Percentiles rank a stretch among this genome's conserved stretches.
Conservation (phyloP, 2,888 invertebrate species). For the Troides aeacus region DNA sequence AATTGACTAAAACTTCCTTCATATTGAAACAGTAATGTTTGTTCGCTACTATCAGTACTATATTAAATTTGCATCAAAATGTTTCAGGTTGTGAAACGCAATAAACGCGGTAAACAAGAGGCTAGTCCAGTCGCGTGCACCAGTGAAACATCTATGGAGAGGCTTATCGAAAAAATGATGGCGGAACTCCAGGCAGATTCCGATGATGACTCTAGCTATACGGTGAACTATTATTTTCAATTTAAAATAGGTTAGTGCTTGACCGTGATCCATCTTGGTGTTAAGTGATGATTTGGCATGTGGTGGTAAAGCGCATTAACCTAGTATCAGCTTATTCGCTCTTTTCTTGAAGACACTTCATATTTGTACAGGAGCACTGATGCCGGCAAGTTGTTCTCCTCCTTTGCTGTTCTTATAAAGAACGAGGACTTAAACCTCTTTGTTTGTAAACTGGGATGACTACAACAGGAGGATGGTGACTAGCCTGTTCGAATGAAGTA, state of each 20-base stretch:
- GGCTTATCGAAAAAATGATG: conserved; percentile 74
- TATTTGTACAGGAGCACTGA: too few relatives aligned
- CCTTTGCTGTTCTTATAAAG: too few relatives aligned
- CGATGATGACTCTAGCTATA: conserved; percentile 65
- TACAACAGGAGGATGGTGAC: too few relatives aligned
- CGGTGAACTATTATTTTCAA: conserved; percentile 43
- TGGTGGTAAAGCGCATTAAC: too few relatives aligned
- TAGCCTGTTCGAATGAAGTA: neutral
- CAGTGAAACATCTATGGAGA: conserved; percentile 62
- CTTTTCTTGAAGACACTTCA: too few relatives aligned
- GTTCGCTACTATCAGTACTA: neutral
- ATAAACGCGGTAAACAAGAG: conserved; percentile 45
- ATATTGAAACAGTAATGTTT: neutral
- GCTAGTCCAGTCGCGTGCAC: conserved; percentile 38
- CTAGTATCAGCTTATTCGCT: too few relatives aligned
- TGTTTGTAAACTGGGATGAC: too few relatives aligned
- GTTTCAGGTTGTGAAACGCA: conserved; percentile 59
- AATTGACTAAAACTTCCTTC: neutral
- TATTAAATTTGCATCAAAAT: conserved; percentile 2
- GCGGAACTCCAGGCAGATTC: conserved; percentile 65
- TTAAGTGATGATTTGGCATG: too few relatives aligned
- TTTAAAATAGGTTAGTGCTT: too few relatives aligned
- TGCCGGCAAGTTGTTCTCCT: too few relatives aligned
- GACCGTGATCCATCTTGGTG: too few relatives aligned
- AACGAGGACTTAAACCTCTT: too few relatives aligned